Base-by-base conservation (phyloP, 2,797 vertebrate species). In the Mallotus villosus region DNA sequence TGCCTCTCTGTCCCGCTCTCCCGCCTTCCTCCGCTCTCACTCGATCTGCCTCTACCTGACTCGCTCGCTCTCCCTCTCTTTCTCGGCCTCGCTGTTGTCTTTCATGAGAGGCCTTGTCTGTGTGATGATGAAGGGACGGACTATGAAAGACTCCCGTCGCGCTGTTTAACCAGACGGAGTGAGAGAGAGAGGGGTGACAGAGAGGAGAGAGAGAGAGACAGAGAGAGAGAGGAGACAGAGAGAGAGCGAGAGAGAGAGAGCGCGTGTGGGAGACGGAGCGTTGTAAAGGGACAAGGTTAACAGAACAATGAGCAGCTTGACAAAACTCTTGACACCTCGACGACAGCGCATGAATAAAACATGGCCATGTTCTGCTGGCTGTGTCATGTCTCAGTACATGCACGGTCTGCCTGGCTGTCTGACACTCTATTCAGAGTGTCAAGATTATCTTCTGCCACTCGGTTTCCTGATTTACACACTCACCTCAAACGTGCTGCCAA, bases 261-360 rank as follows among this genome's bases (percentile, higher is more conserved):
- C 46, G 34, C 12, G 7, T n/a, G 21, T n/a, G n/a, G 22, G 57
- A 64, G 32, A n/a, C 19, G 14, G 8, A 82, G 80, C 46, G 73
- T 83, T 86, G 85, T 75, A 74, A 81, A 68, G 83, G 84, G 83
- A 89, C 89, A 81, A 90, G 86, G 86, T 89, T 89, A 90, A 89
- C 78, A 22, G 81, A 85, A 89, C 84, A 86, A 87, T 80, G 84
- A 85, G 81, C 85, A 77, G 77, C 81, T 85, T 84, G 83, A 91
- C 87, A 89, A 89, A 90, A 90, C 84, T 88, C 86, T 83, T 86
- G 85, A 92, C 90, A 91, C 88, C 88, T 82, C 76, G 71, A 79
- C 85, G 82, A 87, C 82, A 69, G 80, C 83, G 73, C 88, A 90
- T 87, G 84, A 91, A 92, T 90, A 86, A 90, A 90, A 89, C 80